Evolutionary conservation across 2,113 vertebrate genomes (phyloP).

Genomic region (Dromas ardeola): DNA sequence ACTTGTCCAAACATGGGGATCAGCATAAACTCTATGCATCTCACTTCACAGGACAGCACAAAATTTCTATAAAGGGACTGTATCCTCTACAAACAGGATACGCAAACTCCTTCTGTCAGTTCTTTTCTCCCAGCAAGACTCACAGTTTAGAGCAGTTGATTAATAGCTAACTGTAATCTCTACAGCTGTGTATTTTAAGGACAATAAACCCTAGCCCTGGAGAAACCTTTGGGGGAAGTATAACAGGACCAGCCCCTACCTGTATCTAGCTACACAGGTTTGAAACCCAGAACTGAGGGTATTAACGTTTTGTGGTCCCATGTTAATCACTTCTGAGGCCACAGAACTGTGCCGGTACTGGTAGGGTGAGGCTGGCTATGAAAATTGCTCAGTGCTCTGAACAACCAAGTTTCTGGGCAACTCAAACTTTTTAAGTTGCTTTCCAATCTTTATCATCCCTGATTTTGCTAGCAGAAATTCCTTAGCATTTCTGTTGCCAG

Average conservation of each 20-base stretch:
- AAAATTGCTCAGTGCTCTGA: neutral
- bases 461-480: neutral
- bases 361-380: neutral
- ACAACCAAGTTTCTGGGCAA: neutral
- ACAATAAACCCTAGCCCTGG: neutral
- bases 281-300: neutral
- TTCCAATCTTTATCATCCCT: neutral
- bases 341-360: neutral
- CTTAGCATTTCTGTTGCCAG: neutral
- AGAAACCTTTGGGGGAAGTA: neutral
- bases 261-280: neutral
- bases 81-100: neutral
- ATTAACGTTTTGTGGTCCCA: neutral
- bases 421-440: neutral
- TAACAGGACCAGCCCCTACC: neutral
- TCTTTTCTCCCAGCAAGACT: neutral
- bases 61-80: neutral
- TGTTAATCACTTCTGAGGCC: neutral
- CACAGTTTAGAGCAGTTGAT: neutral
- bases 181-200: neutral
- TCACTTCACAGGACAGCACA: neutral
- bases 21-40: neutral
- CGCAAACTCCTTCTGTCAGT: neutral
- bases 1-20: neutral
- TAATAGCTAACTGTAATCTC: neutral